A percentile compares a stretch with the other conserved stretches of the same genome.
Evolutionary conservation across 2,113 vertebrate species (phyloP).

Genomic region (Fulmarus glacialis): DNA sequence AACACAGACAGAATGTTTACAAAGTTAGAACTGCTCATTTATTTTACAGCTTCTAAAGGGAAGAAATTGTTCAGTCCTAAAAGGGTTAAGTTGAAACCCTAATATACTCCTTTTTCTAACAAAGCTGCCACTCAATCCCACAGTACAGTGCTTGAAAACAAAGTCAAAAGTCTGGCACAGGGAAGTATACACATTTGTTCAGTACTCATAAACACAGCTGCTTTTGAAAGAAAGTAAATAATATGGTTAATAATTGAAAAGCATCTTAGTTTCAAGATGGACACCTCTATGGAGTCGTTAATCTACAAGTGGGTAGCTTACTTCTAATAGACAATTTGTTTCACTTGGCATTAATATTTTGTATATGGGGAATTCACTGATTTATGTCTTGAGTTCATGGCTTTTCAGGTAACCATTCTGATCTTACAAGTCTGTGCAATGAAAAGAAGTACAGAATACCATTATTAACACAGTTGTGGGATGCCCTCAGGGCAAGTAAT

Average conservation of each 20-base stretch:
- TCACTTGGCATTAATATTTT: constrained; percentile 9
- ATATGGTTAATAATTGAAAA: constrained; percentile 66
- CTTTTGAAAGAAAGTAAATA: constrained; percentile 83
- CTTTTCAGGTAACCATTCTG: constrained; percentile 33
- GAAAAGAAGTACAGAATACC: background rate
- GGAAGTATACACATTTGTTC: constrained; percentile 89
- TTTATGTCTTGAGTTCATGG: background rate
- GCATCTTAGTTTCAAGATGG: constrained; percentile 54
- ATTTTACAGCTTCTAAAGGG: constrained; percentile 62
- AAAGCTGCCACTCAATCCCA: constrained; percentile 89
- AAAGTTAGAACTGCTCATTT: background rate
- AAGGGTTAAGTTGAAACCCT: constrained; percentile 78
- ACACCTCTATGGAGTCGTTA: constrained; percentile 54
- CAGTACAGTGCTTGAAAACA: constrained; percentile 91
- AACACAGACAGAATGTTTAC: constrained; percentile 61
- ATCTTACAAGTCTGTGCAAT: constrained; percentile 14
- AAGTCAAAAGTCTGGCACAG: constrained; percentile 88
- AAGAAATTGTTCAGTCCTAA: constrained; percentile 74
- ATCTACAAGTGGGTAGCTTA: constrained; percentile 47
- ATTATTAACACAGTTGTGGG: background rate
- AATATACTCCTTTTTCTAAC: constrained; percentile 75
- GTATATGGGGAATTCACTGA: background rate
- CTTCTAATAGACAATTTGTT: background rate
- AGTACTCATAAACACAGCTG: constrained; percentile 89
- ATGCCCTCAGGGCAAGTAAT: constrained; percentile 32